Percentiles rank a stretch among this genome's conserved stretches.
phyloP scores from a whole-genome alignment of 2,888 invertebrate genomes.

The Diachrysia chrysitis region DNA sequence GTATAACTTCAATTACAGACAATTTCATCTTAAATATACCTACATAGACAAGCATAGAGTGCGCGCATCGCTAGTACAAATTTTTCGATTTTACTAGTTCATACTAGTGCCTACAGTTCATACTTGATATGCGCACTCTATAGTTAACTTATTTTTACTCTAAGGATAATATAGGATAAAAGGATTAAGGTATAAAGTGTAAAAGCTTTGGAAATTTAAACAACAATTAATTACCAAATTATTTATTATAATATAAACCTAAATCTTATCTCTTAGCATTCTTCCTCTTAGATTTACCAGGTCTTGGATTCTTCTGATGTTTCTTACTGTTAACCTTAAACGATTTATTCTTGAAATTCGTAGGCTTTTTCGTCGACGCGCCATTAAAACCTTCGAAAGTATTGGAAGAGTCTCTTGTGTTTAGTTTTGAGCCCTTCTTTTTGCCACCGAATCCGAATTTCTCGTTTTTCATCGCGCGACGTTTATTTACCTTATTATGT shows the following conservation, averaged over 20 bases:
- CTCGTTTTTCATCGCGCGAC: conserved; percentile 92
- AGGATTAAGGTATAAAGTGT: no score
- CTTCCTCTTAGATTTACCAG: conserved; percentile 88
- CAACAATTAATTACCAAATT: conserved; percentile 18
- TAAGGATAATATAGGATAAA: no score
- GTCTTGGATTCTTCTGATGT: conserved; percentile 76
- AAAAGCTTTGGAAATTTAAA: conserved; percentile 29
- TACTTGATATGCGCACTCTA: no score
- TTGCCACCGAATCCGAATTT: conserved; percentile 99
- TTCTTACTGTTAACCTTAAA: conserved; percentile 81
- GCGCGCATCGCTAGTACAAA: no score
- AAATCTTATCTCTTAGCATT: conserved; percentile 74
- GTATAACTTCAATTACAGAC: no score
- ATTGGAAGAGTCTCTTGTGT: conserved; percentile 94
- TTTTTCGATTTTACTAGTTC: no score
- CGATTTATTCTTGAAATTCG: conserved; percentile 80
- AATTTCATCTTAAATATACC: no score
- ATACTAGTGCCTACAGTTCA: no score
- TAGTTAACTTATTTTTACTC: no score
- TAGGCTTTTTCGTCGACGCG: conserved; percentile 77
- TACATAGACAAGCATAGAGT: no score
- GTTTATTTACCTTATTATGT: conserved; percentile 79
- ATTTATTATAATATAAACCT: conserved; percentile 42
- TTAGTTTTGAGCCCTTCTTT: conserved; percentile 96
- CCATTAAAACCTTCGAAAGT: conserved; percentile 90